Conservation (phyloP, 1,140 invertebrate genomes). For the Heliconius eleuchia region DNA sequence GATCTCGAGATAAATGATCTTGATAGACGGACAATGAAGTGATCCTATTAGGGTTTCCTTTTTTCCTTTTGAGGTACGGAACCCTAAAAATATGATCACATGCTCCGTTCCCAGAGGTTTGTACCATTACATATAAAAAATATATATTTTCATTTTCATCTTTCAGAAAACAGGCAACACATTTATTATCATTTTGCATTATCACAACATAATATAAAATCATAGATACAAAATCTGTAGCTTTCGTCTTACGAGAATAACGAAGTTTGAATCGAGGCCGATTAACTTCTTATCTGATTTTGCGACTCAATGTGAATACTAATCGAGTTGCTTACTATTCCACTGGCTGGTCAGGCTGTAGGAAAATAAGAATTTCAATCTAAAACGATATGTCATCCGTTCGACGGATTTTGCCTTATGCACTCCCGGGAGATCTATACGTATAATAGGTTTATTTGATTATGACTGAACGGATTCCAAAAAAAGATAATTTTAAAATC, state of each 20-base stretch:
- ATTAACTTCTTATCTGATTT: conserved; percentile 7
- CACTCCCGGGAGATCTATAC: background rate
- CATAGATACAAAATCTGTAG: background rate
- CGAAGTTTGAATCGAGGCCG: conserved; percentile 5
- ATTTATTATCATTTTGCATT: background rate
- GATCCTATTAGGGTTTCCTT: too few relatives aligned
- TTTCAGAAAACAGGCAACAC: too few relatives aligned
- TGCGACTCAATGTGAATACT: background rate
- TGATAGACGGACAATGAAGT: too few relatives aligned
- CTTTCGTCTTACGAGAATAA: background rate
- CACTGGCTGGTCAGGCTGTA: background rate
- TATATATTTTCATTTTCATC: too few relatives aligned
- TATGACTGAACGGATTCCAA: background rate
- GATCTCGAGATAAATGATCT: too few relatives aligned
- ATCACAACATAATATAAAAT: background rate
- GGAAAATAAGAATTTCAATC: conserved; percentile 8
- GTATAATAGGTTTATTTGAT: background rate
- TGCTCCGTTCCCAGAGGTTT: too few relatives aligned
- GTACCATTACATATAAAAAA: too few relatives aligned
- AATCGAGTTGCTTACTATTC: background rate
- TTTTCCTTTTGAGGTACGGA: too few relatives aligned
- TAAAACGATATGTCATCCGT: background rate
- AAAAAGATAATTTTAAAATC: too few relatives aligned
- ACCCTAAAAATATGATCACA: too few relatives aligned
- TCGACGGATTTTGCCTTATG: background rate